Evolutionary conservation across 35 echinoderm and acorn worm genomes (phyloP).

Genomic region (Ptychodera flava): DNA sequence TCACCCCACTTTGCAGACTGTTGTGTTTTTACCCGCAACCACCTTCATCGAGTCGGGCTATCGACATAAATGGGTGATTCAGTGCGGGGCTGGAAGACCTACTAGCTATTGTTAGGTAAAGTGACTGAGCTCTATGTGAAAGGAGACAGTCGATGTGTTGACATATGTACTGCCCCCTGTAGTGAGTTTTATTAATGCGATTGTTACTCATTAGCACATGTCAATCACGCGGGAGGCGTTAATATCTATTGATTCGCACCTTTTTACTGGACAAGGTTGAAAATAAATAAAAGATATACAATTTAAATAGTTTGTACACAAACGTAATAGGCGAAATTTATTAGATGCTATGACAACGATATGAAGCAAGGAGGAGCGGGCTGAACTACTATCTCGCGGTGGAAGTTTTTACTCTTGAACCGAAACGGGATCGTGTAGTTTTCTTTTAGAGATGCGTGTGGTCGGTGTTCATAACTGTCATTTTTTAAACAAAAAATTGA

Average conservation of each 20-base stretch:
- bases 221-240: background rate
- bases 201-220: background rate
- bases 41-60: background rate
- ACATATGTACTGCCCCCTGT: background rate
- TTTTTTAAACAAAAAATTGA: no score
- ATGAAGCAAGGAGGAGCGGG: no score
- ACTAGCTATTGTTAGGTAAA: background rate
- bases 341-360: background rate
- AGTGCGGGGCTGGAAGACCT: background rate
- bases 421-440: no score
- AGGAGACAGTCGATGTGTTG: background rate
- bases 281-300: background rate
- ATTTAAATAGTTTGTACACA: background rate
- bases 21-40: background rate
- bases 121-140: background rate
- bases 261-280: background rate
- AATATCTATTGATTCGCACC: slow-evolving; percentile 1
- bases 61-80: background rate
- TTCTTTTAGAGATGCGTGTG: no score
- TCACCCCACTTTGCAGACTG: background rate
- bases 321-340: background rate
- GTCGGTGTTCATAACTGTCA: no score
- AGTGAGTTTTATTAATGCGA: background rate
- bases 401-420: no score
- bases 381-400: no score